Percentiles rank a stretch among this genome's conserved stretches.
Conservation (phyloP, 2,113 vertebrate genomes). For the Mionectes macconnelli region DNA sequence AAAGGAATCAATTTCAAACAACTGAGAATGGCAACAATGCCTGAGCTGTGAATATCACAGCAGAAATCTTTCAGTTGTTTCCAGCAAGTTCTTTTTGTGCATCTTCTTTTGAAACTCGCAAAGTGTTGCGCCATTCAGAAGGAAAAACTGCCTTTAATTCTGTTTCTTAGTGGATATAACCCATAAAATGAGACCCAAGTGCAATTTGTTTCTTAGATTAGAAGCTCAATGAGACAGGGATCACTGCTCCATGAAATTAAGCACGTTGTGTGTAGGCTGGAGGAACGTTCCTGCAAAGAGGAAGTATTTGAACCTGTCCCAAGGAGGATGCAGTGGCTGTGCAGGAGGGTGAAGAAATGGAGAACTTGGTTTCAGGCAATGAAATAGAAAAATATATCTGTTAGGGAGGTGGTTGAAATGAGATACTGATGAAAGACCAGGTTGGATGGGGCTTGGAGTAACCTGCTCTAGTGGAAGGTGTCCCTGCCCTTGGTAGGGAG, state of each 20-base stretch:
- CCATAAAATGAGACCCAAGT: neutral
- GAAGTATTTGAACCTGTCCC: neutral
- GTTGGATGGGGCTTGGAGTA: neutral
- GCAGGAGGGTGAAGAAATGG: neutral
- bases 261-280: neutral
- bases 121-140: neutral
- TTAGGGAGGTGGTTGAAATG: neutral
- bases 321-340: neutral
- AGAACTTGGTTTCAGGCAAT: neutral
- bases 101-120: neutral
- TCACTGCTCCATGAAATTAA: constrained; percentile 59
- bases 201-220: constrained; percentile 19
- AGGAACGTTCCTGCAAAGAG: neutral
- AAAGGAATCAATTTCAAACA: neutral
- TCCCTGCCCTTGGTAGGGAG: neutral
- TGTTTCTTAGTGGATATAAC: neutral
- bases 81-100: neutral
- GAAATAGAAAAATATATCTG: neutral
- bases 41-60: neutral
- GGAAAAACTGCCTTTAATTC: constrained; percentile 2
- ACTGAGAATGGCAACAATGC: neutral
- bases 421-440: neutral
- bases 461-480: neutral
- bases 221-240: constrained; percentile 4
- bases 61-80: neutral